Conservation (phyloP, 1,140 invertebrate species). For the Nasonia vitripennis region DNA sequence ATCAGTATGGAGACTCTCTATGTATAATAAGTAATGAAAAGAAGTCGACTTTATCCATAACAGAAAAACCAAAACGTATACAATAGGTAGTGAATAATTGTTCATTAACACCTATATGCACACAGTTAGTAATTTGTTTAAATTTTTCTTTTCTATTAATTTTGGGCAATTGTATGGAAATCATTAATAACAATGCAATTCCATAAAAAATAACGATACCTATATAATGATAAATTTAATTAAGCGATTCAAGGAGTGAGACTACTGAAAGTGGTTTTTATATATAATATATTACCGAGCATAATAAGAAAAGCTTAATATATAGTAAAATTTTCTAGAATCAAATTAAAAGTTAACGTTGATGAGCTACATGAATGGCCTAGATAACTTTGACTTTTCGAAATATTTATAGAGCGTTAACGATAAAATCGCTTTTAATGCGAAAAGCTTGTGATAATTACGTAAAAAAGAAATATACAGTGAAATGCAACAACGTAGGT, state of each 20-base stretch:
- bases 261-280: not conserved
- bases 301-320: conserved; percentile 26
- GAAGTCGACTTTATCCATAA: not conserved
- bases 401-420: conserved; percentile 37
- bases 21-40: not conserved
- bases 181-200: not conserved
- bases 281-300: conserved; percentile 15
- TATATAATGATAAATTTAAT: not conserved
- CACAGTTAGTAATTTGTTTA: not conserved
- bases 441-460: conserved; percentile 39
- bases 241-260: not conserved
- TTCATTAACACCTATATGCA: not conserved
- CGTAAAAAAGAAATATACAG: not conserved
- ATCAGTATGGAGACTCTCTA: not conserved
- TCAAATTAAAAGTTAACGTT: not conserved
- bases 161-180: not conserved
- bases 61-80: not conserved
- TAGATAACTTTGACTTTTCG: conserved; percentile 32
- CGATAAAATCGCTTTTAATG: conserved; percentile 26
- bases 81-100: conserved; percentile 30
- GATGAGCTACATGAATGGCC: conserved; percentile 18
- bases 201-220: not conserved
- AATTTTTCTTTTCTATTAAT: not conserved
- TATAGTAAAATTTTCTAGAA: conserved; percentile 3
- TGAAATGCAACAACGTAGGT: not conserved